Evolutionary conservation across 1,140 invertebrate genomes (phyloP).

Genomic region (Drosophila subpulchrella): DNA sequence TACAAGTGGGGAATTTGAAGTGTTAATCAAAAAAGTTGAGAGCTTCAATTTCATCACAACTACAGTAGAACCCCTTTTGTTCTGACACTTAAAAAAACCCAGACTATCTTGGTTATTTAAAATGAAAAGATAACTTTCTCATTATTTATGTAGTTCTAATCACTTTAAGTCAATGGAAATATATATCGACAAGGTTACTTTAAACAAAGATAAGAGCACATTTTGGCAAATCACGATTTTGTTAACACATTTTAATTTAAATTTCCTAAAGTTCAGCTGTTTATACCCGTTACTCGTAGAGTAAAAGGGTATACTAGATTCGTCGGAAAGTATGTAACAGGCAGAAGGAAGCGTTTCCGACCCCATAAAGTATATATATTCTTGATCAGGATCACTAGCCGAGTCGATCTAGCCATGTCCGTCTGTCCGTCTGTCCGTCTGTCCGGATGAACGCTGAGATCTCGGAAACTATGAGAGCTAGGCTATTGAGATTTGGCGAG

Average conservation of each 20-base stretch:
- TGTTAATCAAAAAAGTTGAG: neutral
- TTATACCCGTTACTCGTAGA: too few species aligned
- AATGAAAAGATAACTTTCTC: neutral
- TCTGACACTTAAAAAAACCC: neutral
- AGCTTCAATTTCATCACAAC: neutral
- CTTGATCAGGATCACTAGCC: too few species aligned
- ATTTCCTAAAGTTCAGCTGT: too few species aligned
- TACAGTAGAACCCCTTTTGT: neutral
- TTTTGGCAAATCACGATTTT: constrained; percentile 4
- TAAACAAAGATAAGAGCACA: neutral
- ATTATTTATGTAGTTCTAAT: neutral
- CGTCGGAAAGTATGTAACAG: too few species aligned
- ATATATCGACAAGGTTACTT: neutral
- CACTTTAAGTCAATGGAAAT: neutral
- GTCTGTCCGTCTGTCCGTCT: too few species aligned
- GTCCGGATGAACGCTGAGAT: too few species aligned
- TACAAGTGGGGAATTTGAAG: constrained; percentile 15
- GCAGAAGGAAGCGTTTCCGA: too few species aligned
- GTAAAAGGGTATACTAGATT: too few species aligned
- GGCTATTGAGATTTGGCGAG: too few species aligned
- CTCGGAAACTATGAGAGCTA: too few species aligned
- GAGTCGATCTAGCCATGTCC: too few species aligned
- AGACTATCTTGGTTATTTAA: neutral
- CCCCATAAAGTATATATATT: too few species aligned
- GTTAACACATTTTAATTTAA: neutral